Evolutionary conservation across 64 coral and sea anemone species (phyloP).

Genomic region (Montipora efflorescens): DNA sequence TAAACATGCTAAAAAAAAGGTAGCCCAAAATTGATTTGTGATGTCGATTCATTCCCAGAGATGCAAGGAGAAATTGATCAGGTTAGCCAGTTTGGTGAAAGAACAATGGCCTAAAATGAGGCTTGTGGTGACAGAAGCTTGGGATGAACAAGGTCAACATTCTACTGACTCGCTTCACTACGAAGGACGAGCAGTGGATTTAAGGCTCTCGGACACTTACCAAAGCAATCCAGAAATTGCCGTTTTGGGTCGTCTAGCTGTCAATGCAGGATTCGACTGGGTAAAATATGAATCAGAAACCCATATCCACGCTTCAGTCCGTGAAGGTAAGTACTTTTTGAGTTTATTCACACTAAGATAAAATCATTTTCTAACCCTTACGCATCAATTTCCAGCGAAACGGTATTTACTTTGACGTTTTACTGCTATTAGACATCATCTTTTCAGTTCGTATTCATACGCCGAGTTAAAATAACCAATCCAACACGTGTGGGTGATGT

Average conservation of each 20-base stretch:
- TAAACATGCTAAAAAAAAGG: constrained; percentile 2
- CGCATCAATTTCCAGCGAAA: neutral
- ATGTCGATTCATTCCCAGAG: constrained; percentile 58
- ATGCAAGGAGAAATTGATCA: constrained; percentile 88
- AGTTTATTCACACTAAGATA: constrained; percentile 2
- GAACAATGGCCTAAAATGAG: constrained; percentile 64
- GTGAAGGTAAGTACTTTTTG: constrained; percentile 71
- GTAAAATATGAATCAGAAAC: constrained; percentile 66
- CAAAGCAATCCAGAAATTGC: constrained; percentile 58
- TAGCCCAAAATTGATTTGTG: neutral
- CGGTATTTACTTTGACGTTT: neutral
- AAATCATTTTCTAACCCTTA: neutral
- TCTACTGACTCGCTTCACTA: constrained; percentile 79
- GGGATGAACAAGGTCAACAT: constrained; percentile 88
- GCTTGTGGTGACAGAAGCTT: constrained; percentile 85
- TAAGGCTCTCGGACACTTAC: constrained; percentile 81
- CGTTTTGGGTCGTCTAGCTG: constrained; percentile 79
- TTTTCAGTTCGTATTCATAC: too few species aligned
- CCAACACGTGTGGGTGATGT: neutral
- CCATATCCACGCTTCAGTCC: constrained; percentile 92
- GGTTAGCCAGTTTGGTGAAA: constrained; percentile 64
- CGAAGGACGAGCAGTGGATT: constrained; percentile 91
- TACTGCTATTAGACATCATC: neutral
- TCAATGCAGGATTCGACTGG: constrained; percentile 92
- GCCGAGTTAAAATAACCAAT: neutral